Percentiles rank a stretch among this genome's conserved stretches.
Conservation (phyloP, 2,113 vertebrate genomes). For the Archilochus colubris region DNA sequence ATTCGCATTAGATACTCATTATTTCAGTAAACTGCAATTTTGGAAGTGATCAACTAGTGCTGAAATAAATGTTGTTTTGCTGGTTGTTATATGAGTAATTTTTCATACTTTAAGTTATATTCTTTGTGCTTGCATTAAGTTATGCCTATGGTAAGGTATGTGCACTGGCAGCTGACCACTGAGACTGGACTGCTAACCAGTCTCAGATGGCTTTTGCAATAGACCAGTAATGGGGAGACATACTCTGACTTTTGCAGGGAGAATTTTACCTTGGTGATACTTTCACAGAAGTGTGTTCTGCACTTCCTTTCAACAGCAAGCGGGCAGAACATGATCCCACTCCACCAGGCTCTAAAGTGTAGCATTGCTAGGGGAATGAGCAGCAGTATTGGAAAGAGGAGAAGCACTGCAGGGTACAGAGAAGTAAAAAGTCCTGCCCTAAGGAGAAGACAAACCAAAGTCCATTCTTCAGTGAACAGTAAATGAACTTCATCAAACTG, state of each 20-base stretch:
- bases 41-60: neutral
- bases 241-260: neutral
- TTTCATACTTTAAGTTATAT: neutral
- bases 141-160: neutral
- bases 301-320: neutral
- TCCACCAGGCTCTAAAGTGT: neutral
- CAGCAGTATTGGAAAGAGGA: neutral
- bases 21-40: neutral
- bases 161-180: neutral
- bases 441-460: neutral
- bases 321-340: neutral
- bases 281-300: neutral
- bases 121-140: neutral
- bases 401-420: neutral
- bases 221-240: neutral
- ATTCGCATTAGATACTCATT: neutral
- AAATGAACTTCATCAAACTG: neutral
- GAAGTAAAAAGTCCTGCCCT: neutral
- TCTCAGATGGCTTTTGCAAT: neutral
- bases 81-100: neutral
- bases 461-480: neutral
- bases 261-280: neutral
- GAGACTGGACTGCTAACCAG: neutral
- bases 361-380: neutral
- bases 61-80: neutral